Percentiles rank a stretch among this genome's conserved stretches.
phyloP scores from a whole-genome alignment of 2,888 invertebrate species.

The Fabriciana adippe region DNA sequence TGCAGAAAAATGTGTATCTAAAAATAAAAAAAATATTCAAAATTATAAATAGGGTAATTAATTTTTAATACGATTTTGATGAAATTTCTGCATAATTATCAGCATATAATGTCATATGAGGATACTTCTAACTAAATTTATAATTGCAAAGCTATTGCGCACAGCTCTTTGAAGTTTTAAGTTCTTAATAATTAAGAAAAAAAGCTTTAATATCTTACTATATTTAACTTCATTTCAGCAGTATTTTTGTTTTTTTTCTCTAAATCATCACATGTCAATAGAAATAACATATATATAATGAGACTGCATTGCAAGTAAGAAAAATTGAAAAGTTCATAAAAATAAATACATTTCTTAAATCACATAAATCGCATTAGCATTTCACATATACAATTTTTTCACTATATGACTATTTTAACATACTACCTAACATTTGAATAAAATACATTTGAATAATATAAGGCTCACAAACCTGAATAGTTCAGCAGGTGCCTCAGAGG shows the following conservation, averaged over 20 bases:
- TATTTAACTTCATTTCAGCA: background rate
- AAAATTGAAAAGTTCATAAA: background rate
- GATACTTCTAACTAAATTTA: background rate
- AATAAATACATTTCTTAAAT: background rate
- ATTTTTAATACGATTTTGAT: background rate
- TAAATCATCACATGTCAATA: background rate
- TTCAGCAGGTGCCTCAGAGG: conserved; percentile 92
- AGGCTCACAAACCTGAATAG: conserved; percentile 84
- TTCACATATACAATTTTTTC: background rate
- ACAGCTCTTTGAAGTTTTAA: background rate
- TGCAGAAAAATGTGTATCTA: too few relatives aligned
- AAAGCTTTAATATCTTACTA: background rate
- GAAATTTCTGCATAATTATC: background rate
- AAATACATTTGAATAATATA: conserved; percentile 24
- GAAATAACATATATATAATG: background rate
- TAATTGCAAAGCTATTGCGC: conserved; percentile 7
- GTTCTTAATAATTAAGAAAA: background rate
- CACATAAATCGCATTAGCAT: conserved; percentile 13
- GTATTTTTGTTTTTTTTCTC: background rate
- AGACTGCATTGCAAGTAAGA: conserved; percentile 4
- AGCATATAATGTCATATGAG: background rate
- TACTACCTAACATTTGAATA: conserved; percentile 1
- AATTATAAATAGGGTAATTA: too few relatives aligned
- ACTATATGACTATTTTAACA: background rate
- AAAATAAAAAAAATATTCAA: too few relatives aligned